phyloP scores from a whole-genome alignment of 2,113 vertebrate genomes.

The Xiphorhynchus elegans region DNA sequence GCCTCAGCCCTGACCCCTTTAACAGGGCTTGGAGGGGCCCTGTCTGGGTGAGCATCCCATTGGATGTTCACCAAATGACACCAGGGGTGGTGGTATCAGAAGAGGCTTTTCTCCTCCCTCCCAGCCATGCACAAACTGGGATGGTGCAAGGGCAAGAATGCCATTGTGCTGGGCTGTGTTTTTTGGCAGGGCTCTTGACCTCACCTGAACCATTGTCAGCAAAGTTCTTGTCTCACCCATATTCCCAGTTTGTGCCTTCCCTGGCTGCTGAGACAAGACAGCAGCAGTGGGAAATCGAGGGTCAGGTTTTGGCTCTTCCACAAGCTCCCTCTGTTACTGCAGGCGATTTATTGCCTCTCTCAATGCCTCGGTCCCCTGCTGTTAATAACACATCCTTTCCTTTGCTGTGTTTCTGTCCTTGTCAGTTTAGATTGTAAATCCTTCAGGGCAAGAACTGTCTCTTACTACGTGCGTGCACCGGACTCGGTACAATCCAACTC shows the following conservation, averaged over 20 bases:
- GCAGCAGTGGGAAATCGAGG: accelerated
- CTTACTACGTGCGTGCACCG: neutral
- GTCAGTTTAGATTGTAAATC: constrained; percentile 44
- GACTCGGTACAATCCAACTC: neutral
- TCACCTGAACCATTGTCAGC: neutral
- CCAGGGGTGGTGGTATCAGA: accelerated
- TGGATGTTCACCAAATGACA: no score
- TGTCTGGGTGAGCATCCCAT: accelerated
- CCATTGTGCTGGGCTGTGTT: neutral
- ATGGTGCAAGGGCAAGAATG: neutral
- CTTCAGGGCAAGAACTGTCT: constrained; percentile 39
- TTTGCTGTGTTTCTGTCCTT: constrained; percentile 51
- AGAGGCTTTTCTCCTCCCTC: neutral
- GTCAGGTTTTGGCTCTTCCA: neutral
- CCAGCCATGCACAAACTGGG: no score
- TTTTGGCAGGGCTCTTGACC: neutral
- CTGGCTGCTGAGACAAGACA: neutral
- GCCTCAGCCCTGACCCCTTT: neutral
- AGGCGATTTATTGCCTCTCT: constrained; percentile 32
- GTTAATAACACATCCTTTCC: constrained; percentile 49
- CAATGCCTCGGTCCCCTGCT: neutral
- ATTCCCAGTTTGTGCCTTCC: neutral
- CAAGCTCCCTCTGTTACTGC: neutral
- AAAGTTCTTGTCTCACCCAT: neutral
- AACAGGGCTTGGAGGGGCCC: neutral